Percentiles rank a stretch among this genome's conserved stretches.
Evolutionary conservation across 2,888 invertebrate species (phyloP).

Genomic region (Escarpia spicata): DNA sequence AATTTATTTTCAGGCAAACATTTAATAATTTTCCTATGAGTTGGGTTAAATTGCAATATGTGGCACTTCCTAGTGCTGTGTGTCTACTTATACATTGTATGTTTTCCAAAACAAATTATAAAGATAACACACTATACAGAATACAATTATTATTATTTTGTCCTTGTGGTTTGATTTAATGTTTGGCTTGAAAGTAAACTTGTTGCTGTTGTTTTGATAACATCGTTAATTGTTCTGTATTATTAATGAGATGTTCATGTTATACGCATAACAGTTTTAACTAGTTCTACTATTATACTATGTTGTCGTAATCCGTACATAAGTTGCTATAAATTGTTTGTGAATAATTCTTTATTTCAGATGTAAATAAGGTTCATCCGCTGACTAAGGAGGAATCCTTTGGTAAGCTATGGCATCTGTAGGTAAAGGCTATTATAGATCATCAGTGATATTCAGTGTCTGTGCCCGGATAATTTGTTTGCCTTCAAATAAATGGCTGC

Average conservation of each 20-base stretch:
- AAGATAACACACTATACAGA: neutral
- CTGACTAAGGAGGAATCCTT: neutral
- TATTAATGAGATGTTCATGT: neutral
- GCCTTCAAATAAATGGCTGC: neutral
- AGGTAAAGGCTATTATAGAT: neutral
- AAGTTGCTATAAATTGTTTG: neutral
- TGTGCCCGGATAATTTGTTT: neutral
- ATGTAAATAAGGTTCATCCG: neutral
- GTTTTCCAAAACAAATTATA: neutral
- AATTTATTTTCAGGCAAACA: too few relatives aligned
- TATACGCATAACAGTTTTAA: neutral
- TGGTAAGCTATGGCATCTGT: neutral
- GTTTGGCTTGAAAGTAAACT: neutral
- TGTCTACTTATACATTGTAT: neutral
- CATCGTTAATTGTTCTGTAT: neutral
- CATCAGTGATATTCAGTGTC: neutral
- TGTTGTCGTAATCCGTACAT: neutral
- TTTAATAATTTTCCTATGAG: too few relatives aligned
- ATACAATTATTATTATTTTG: neutral
- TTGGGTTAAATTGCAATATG: too few relatives aligned
- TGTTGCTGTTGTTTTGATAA: neutral
- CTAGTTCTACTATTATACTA: neutral
- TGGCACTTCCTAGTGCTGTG: too few relatives aligned
- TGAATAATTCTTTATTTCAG: constrained; percentile 13
- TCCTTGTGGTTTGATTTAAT: neutral